A percentile compares a stretch with the other conserved stretches of the same genome.
Conservation (phyloP, 2,888 invertebrate species). For the Drosophila rellima region DNA sequence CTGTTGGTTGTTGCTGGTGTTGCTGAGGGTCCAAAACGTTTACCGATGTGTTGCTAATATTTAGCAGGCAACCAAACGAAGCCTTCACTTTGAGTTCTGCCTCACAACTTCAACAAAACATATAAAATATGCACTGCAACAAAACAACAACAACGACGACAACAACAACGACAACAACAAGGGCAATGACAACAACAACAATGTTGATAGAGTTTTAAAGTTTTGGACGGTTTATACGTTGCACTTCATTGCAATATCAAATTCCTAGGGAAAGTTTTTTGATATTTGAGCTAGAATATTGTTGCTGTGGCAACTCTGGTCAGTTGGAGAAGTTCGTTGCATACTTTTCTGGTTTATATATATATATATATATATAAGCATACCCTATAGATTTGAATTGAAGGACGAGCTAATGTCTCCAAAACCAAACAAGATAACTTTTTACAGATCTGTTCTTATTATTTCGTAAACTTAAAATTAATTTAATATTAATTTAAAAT, state of each 20-base stretch:
- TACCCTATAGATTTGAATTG: background rate
- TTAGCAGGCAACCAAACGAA: slow-evolving; percentile 56
- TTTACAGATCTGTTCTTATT: too few species aligned
- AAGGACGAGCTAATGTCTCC: too few species aligned
- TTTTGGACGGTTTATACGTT: background rate
- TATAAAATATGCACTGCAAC: slow-evolving; percentile 58
- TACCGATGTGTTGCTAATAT: slow-evolving; percentile 80
- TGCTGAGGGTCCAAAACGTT: slow-evolving; percentile 57
- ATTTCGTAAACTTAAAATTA: too few species aligned
- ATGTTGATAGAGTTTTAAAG: background rate
- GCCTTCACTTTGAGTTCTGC: slow-evolving; percentile 36
- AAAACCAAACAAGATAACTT: too few species aligned
- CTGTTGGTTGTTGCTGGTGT: slow-evolving; percentile 27
- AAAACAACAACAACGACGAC: slow-evolving; percentile 44
- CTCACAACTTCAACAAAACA: slow-evolving; percentile 48
- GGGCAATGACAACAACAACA: too few species aligned
- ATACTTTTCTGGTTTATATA: background rate
- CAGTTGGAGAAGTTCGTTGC: background rate
- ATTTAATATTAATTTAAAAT: too few species aligned
- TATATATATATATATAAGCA: background rate
- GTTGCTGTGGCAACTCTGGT: background rate
- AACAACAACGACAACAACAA: slow-evolving; percentile 4
- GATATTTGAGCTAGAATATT: too few species aligned
- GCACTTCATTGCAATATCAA: background rate
- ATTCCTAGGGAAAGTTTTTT: background rate